Evolutionary conservation across 2,113 vertebrate genomes (phyloP), one percentile per base, ranked within the genome.

Genomic region (Passerina amoena): DNA sequence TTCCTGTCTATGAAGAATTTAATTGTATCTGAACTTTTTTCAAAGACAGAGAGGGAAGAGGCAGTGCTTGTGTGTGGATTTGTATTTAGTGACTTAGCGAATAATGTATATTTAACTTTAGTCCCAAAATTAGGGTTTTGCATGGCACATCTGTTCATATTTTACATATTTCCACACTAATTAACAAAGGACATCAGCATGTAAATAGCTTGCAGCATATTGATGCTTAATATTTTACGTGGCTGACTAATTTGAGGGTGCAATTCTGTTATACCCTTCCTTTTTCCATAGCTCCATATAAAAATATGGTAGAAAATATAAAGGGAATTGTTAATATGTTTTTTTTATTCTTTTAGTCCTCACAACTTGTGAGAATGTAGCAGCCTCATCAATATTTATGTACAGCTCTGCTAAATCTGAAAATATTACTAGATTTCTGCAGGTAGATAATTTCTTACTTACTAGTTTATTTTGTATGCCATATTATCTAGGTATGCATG

Each of bases 1-100:
- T 68, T 94, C 9, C 33, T 94, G 68, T 60, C 57, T 92, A 21
- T 57, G 68, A 90, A 78, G 71, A 92, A 88, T 64, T 71, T 86
- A 96, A 91, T 96, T 91, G 68, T 86, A 91, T 90, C 68, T 72
- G 84, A 96, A 85, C 60, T 86, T 83, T 35, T 51, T 88, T 94
- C 70, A 95, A 85, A 93, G 70, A 50, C 38, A 38, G 33, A 60
- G 78, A 86, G 22, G 27, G 42, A 57, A 90, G 33, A 40, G 8
- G 35, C 50, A 60, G 53, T 66, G 47, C 47, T 91, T 72, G 15
- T 89, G 27, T 81, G 47, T 75, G 66, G 33, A 48, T 91, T 92
- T 91, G 35, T 90, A 50, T 66, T 86, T 88, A 85, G 44, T 72
- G 25, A 81, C 13, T 68, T 86, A 44, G 81, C 21, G 53, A 88